A percentile compares a stretch with the other conserved stretches of the same genome.
phyloP scores from a whole-genome alignment of 1,140 invertebrate species.

The Coboldia fuscipes region DNA sequence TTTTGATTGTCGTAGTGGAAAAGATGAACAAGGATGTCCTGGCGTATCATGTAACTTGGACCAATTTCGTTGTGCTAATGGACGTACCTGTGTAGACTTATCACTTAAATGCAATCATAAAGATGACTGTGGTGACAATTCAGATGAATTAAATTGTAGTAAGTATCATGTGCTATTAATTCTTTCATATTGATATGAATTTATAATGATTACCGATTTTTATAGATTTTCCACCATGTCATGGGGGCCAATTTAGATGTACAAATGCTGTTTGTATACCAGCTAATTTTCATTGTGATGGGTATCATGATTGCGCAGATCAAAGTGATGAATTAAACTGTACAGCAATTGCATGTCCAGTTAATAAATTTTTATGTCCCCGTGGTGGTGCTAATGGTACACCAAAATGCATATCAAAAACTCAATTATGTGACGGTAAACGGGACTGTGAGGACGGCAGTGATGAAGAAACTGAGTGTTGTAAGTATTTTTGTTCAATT shows the following conservation, averaged over 20 bases:
- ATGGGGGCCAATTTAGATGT: constrained; percentile 79
- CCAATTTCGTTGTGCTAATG: constrained; percentile 73
- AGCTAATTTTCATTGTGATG: constrained; percentile 57
- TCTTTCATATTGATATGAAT: background rate
- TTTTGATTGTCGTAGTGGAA: constrained; percentile 63
- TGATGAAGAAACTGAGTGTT: constrained; percentile 75
- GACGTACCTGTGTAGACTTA: constrained; percentile 62
- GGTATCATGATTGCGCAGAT: constrained; percentile 66
- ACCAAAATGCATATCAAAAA: constrained; percentile 70
- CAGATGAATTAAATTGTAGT: constrained; percentile 73
- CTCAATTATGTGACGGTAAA: constrained; percentile 75
- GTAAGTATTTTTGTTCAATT: constrained; percentile 33
- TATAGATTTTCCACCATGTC: constrained; percentile 72
- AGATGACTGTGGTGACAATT: constrained; percentile 75
- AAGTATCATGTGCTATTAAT: constrained; percentile 14
- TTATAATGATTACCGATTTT: constrained; percentile 4
- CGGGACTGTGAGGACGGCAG: constrained; percentile 74
- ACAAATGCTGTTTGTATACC: constrained; percentile 85
- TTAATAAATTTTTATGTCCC: constrained; percentile 80
- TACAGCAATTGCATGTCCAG: constrained; percentile 69
- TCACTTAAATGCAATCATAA: constrained; percentile 68
- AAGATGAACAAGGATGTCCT: constrained; percentile 62
- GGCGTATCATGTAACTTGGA: constrained; percentile 57
- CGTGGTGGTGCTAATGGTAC: constrained; percentile 39
- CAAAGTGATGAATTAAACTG: constrained; percentile 80